Conservation (phyloP, 37 sponge, comb jelly and placozoan genomes). For the Halisarca cf. caerulea region DNA sequence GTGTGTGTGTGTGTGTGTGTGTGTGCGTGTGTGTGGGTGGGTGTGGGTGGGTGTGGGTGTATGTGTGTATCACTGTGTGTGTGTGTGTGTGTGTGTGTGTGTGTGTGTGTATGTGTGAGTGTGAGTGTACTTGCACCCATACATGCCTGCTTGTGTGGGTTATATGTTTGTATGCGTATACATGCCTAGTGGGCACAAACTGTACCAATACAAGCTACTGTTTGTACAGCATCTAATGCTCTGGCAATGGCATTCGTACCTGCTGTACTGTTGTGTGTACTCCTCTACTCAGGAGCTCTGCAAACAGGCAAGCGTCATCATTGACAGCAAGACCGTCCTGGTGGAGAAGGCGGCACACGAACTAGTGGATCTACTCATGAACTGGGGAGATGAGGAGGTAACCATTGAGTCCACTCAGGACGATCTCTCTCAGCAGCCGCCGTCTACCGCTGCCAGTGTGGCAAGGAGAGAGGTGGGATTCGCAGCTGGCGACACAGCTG, state of each 20-base stretch:
- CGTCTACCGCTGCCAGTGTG: constrained; percentile 7
- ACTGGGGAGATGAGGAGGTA: not conserved
- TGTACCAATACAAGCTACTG: too few relatives aligned
- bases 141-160: too few relatives aligned
- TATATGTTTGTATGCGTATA: too few relatives aligned
- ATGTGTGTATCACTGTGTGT: too few relatives aligned
- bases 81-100: not conserved
- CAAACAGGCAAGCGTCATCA: not conserved
- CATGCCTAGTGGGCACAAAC: too few relatives aligned
- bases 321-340: not conserved
- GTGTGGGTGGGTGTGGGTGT: not conserved
- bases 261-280: not conserved
- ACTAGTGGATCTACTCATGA: not conserved
- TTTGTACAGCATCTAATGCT: too few relatives aligned
- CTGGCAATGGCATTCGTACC: not conserved
- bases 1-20: too few relatives aligned
- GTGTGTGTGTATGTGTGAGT: not conserved
- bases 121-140: too few relatives aligned
- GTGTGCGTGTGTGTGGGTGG: not conserved
- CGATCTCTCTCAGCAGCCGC: not conserved
- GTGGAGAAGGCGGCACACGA: constrained; percentile 22
- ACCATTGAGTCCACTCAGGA: not conserved
- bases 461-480: not conserved
- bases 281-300: constrained; percentile 18
- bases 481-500: constrained; percentile 42